These are phyloP conservation scores for Meghimatium bilineatum DNA, from an alignment of 2,888 invertebrate species.

Conservation along the genomic window DNA sequence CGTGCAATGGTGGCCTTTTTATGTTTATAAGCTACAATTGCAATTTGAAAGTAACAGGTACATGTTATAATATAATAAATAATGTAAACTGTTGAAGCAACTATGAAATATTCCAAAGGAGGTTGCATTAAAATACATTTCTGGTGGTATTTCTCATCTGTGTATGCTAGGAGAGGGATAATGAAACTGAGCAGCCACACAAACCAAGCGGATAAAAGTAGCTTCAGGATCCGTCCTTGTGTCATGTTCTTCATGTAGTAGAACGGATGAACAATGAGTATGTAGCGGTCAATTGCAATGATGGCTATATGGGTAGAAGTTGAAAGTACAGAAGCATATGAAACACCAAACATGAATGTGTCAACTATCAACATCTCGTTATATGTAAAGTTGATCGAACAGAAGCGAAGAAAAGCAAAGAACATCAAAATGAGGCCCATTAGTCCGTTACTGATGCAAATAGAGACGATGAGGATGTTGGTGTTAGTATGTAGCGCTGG, in stretches of 20 bases:
- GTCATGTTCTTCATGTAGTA: constrained; percentile 14
- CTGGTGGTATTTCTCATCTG: not conserved
- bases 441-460: not conserved
- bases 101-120: not conserved
- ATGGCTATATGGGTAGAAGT: constrained; percentile 11
- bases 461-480: constrained; percentile 1
- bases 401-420: not conserved
- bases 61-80: not conserved
- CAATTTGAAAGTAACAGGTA: constrained; percentile 13
- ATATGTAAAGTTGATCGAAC: not conserved
- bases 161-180: not conserved
- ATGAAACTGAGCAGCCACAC: not conserved
- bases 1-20: not conserved
- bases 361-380: not conserved
- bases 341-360: not conserved
- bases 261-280: constrained; percentile 16
- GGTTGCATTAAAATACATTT: not conserved
- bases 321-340: not conserved
- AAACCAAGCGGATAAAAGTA: not conserved
- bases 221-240: not conserved
- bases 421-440: not conserved
- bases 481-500: constrained; percentile 6
- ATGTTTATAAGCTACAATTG: constrained; percentile 2
- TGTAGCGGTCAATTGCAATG: constrained; percentile 29
- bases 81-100: not conserved